Evolutionary conservation across 2,113 vertebrate species (phyloP).

Genomic region (Brienomyrus longianalis): DNA sequence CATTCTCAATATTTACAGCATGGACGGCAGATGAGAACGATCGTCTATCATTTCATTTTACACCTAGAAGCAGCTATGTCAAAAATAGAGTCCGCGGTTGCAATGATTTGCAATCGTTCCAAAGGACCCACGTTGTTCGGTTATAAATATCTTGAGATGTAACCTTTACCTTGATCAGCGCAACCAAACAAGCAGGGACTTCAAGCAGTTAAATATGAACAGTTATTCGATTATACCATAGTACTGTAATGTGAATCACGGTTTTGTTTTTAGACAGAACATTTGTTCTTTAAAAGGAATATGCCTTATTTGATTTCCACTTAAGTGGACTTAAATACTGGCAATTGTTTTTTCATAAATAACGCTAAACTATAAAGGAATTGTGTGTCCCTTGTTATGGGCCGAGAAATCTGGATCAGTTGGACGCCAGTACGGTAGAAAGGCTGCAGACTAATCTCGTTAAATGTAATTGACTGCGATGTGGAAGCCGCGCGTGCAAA

Average conservation of each 20-base stretch:
- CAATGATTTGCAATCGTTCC: not conserved
- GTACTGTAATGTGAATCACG: not conserved
- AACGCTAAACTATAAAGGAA: not conserved
- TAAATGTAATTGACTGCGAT: not conserved
- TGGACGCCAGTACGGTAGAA: not conserved
- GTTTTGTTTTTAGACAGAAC: not conserved
- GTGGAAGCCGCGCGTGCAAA: not conserved
- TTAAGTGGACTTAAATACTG: not conserved
- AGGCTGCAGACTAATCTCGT: not conserved
- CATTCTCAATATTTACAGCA: conserved; percentile 43
- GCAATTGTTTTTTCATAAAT: not conserved
- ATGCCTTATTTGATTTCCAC: not conserved
- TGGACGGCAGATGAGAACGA: too few species aligned
- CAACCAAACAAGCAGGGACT: not conserved
- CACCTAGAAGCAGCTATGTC: not conserved
- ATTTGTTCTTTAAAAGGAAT: not conserved
- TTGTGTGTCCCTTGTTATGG: not conserved
- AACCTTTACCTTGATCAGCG: not conserved
- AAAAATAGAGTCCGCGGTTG: not conserved
- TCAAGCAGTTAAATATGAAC: not conserved
- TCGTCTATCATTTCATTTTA: conserved; percentile 28
- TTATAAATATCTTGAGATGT: not conserved
- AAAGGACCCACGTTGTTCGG: not conserved
- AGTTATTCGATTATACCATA: not conserved
- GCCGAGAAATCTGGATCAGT: not conserved